phyloP scores from a whole-genome alignment of 2,113 vertebrate species.

The Phalacrocorax aristotelis region DNA sequence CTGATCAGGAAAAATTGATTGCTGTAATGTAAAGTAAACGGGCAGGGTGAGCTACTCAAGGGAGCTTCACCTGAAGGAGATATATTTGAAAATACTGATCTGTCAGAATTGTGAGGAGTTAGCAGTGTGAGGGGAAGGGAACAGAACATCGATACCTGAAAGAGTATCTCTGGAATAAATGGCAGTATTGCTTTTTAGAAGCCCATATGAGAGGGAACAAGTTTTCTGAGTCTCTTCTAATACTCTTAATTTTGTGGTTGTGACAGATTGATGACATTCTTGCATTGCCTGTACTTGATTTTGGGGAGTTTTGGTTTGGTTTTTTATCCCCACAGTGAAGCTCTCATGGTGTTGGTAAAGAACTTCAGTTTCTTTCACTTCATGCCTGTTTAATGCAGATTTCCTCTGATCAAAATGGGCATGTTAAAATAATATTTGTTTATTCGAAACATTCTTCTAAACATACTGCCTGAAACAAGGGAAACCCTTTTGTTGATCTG shows the following conservation, averaged over 20 bases:
- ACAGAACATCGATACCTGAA: neutral
- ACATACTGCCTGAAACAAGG: neutral
- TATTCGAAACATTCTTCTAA: neutral
- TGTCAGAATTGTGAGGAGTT: neutral
- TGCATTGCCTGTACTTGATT: neutral
- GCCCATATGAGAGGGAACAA: neutral
- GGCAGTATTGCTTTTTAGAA: neutral
- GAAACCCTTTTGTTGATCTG: neutral
- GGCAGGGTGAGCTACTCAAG: rapidly evolving
- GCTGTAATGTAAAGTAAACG: neutral
- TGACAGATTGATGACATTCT: neutral
- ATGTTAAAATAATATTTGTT: neutral
- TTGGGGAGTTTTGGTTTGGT: too few species aligned
- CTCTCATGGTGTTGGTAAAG: neutral
- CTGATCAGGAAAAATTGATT: neutral
- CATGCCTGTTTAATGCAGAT: neutral
- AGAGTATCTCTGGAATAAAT: neutral
- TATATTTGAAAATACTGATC: neutral
- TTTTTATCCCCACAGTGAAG: neutral
- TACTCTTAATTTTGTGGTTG: neutral
- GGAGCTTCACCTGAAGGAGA: neutral
- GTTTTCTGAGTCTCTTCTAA: neutral
- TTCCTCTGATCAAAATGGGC: neutral
- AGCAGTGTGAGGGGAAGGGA: neutral
- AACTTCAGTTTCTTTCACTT: neutral